A percentile compares a stretch with the other conserved stretches of the same genome.
phyloP scores from a whole-genome alignment of 1,140 invertebrate species.

The Platyura marginata region DNA sequence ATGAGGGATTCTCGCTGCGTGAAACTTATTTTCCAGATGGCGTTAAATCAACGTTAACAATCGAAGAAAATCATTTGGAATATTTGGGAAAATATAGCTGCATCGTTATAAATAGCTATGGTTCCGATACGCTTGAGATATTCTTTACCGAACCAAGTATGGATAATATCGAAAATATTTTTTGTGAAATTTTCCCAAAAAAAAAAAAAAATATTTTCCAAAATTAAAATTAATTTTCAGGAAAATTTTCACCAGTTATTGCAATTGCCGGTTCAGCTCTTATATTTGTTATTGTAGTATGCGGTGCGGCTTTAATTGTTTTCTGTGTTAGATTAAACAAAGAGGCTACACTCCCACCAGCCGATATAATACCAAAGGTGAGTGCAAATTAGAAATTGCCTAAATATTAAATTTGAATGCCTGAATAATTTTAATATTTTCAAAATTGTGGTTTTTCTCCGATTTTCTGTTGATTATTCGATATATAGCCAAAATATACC shows the following conservation, averaged over 20 bases:
- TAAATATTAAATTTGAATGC: too few relatives aligned
- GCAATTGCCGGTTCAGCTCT: background rate
- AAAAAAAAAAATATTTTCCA: too few relatives aligned
- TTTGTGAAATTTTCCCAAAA: too few relatives aligned
- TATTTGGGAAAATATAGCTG: slow-evolving; percentile 92
- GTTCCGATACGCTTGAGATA: slow-evolving; percentile 69
- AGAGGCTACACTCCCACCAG: slow-evolving; percentile 1
- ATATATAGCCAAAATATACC: too few relatives aligned
- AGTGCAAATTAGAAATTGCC: too few relatives aligned
- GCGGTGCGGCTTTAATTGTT: background rate
- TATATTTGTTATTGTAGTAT: background rate
- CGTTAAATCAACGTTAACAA: slow-evolving; percentile 62
- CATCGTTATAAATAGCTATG: slow-evolving; percentile 79
- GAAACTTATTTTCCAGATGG: slow-evolving; percentile 42
- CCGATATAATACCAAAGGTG: slow-evolving; percentile 4
- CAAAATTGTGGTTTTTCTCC: too few relatives aligned
- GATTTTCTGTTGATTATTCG: too few relatives aligned
- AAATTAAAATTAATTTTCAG: background rate
- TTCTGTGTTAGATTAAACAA: background rate
- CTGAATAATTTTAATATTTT: too few relatives aligned
- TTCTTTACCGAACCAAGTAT: slow-evolving; percentile 69
- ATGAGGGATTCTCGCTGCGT: slow-evolving; percentile 41
- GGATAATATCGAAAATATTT: background rate
- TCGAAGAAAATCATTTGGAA: slow-evolving; percentile 57
- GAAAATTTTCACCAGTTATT: slow-evolving; percentile 1